Conservation (phyloP, 1,140 invertebrate species). For the Drosophila arizonae region DNA sequence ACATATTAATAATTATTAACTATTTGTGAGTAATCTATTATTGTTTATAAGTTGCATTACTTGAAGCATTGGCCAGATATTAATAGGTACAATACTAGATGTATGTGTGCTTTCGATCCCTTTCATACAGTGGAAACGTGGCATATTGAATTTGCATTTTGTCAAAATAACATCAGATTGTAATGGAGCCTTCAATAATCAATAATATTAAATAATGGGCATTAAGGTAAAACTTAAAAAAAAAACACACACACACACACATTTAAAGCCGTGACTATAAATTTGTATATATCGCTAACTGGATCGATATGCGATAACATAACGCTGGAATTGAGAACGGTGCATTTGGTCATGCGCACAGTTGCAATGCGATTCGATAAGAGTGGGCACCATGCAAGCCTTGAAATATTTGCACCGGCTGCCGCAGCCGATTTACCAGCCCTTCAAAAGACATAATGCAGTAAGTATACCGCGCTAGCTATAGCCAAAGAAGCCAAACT, state of each 20-base stretch:
- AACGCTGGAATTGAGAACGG: background rate
- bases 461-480: constrained; percentile 8
- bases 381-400: constrained; percentile 15
- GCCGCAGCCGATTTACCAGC: constrained; percentile 13
- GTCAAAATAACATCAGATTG: background rate
- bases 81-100: too few species aligned
- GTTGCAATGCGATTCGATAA: constrained; percentile 15
- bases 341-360: background rate
- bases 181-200: background rate
- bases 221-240: background rate
- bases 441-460: constrained; percentile 23
- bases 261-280: background rate
- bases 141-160: too few species aligned
- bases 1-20: too few species aligned
- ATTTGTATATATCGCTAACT: background rate
- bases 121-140: too few species aligned
- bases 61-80: too few species aligned
- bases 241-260: too few species aligned
- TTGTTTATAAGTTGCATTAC: too few species aligned
- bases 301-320: background rate
- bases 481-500: background rate
- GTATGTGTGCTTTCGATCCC: too few species aligned
- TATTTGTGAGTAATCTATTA: too few species aligned
- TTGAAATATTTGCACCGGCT: constrained; percentile 11
- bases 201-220: background rate